Conservation (phyloP, 1,140 invertebrate genomes). For the Lamellibrachia luymesi region DNA sequence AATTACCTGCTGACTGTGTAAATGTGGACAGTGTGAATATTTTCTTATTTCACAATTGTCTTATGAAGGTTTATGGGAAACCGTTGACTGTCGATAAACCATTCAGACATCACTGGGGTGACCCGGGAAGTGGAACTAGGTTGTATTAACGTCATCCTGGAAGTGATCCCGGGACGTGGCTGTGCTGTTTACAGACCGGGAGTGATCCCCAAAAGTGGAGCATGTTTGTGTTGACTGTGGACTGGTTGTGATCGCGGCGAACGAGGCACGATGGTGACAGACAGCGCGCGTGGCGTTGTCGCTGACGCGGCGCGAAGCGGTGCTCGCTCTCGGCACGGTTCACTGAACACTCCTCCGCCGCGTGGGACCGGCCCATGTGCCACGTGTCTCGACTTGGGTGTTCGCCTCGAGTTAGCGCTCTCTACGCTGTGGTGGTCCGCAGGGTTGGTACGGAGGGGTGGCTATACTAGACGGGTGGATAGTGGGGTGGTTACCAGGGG, state of each 20-base stretch:
- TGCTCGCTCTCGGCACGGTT: not conserved
- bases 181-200: too few relatives aligned
- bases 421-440: not conserved
- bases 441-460: not conserved
- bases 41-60: too few relatives aligned
- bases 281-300: not conserved
- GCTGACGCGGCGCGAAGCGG: not conserved
- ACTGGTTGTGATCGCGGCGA: too few relatives aligned
- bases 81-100: too few relatives aligned
- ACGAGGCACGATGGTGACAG: not conserved
- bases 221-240: not conserved
- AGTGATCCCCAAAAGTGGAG: too few relatives aligned
- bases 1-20: too few relatives aligned
- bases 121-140: too few relatives aligned
- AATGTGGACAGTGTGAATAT: too few relatives aligned
- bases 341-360: not conserved
- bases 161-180: not conserved
- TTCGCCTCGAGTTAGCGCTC: not conserved
- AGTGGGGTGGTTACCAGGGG: not conserved
- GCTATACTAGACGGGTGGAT: not conserved
- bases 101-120: too few relatives aligned
- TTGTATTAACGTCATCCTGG: not conserved
- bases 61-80: too few relatives aligned
- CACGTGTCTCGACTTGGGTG: not conserved
- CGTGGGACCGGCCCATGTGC: too few relatives aligned